These are phyloP conservation scores for Hypomecis punctinalis DNA, from an alignment of 2,888 invertebrate species.

Conservation along the genomic window DNA sequence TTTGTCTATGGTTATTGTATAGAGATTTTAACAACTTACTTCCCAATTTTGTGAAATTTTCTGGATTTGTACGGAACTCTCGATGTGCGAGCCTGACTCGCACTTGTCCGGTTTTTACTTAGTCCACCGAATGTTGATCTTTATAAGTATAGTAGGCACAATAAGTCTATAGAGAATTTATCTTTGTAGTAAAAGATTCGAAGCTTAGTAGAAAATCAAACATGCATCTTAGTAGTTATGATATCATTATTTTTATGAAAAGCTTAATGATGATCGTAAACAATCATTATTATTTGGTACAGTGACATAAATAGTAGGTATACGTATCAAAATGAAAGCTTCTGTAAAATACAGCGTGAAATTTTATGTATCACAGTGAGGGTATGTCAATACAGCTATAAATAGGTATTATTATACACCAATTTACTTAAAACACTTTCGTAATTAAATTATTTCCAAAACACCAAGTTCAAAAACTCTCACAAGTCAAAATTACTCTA, in stretches of 20 bases:
- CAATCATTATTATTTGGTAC: constrained; percentile 37
- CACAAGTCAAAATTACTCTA: constrained; percentile 21
- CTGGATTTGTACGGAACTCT: no score
- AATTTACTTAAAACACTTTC: constrained; percentile 16
- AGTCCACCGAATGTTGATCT: no score
- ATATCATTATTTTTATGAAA: background rate
- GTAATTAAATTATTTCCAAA: constrained; percentile 28
- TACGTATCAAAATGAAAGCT: constrained; percentile 61
- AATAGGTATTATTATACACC: constrained; percentile 21
- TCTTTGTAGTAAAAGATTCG: no score
- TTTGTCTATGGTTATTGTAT: no score
- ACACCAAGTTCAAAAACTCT: constrained; percentile 17
- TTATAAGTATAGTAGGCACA: no score
- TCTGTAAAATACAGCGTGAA: constrained; percentile 58
- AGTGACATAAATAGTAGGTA: constrained; percentile 35
- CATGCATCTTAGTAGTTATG: no score
- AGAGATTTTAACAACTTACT: no score
- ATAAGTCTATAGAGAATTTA: no score
- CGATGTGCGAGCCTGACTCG: no score
- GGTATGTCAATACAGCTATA: constrained; percentile 57
- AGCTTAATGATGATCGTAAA: background rate
- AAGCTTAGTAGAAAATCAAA: no score
- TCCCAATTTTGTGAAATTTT: no score
- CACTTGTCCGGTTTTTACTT: no score
- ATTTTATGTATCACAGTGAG: constrained; percentile 65